A percentile compares a stretch with the other conserved stretches of the same genome.
Conservation (phyloP, 2,888 invertebrate genomes). For the Amphipoea oculea region DNA sequence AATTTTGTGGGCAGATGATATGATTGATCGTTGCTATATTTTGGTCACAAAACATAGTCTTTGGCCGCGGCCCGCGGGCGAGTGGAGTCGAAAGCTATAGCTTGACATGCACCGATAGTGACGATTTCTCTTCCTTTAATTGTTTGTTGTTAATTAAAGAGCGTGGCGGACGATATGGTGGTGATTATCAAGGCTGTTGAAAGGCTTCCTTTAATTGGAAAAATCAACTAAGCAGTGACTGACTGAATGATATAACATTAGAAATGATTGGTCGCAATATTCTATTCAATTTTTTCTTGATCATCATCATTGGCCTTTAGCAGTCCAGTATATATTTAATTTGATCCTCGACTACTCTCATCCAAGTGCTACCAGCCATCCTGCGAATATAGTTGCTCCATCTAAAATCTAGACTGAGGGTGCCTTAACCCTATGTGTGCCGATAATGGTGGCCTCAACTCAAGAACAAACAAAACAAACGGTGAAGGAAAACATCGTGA, state of each 20-base stretch:
- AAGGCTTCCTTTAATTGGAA: neutral
- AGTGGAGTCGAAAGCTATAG: constrained; percentile 57
- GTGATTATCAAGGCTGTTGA: neutral
- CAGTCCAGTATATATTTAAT: neutral
- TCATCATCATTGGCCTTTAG: neutral
- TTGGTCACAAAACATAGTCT: constrained; percentile 36
- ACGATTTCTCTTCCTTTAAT: constrained; percentile 65
- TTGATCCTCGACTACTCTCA: neutral
- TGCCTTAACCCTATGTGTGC: too few species aligned
- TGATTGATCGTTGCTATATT: constrained; percentile 42
- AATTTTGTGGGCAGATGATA: constrained; percentile 59
- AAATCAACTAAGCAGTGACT: neutral
- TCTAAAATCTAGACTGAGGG: neutral
- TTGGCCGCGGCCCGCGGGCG: constrained; percentile 39
- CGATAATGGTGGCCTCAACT: neutral
- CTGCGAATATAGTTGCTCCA: neutral
- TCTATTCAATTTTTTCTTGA: neutral
- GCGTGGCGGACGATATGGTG: constrained; percentile 37
- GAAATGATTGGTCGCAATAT: too few species aligned
- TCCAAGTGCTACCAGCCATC: neutral
- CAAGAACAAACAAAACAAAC: too few species aligned
- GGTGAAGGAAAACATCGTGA: too few species aligned
- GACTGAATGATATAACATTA: too few species aligned
- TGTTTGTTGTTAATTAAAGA: constrained; percentile 60
- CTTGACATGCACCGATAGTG: constrained; percentile 58